These are phyloP conservation scores for Xyrichtys novacula DNA, from an alignment of 2,797 vertebrate species.

Conservation along the genomic window DNA sequence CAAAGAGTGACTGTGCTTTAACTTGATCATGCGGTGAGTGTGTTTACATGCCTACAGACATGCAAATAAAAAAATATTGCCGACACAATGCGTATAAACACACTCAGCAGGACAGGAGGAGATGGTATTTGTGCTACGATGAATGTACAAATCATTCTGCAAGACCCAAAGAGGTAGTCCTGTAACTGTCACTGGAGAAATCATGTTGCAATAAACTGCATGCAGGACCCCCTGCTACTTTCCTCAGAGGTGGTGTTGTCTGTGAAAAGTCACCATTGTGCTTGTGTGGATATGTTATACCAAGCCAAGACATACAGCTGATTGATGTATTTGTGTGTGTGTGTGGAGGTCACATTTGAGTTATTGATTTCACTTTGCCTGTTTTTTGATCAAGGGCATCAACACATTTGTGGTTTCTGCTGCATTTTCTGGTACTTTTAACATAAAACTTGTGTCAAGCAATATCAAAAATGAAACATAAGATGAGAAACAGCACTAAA, in stretches of 20 bases:
- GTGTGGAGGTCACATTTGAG: no score
- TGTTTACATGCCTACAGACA: conserved; percentile 36
- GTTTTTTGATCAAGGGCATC: no score
- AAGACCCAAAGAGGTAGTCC: conserved; percentile 31
- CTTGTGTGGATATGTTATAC: conserved; percentile 31
- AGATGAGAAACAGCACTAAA: no score
- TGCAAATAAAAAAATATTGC: neutral
- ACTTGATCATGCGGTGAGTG: conserved; percentile 20
- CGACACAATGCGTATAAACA: conserved; percentile 3
- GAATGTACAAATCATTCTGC: conserved; percentile 51
- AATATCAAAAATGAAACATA: no score
- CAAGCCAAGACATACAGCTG: conserved; percentile 8
- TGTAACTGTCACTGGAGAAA: conserved; percentile 55
- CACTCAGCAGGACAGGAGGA: conserved; percentile 25
- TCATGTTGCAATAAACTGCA: conserved; percentile 66
- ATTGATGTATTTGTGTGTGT: neutral
- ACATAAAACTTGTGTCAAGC: no score
- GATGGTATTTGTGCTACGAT: neutral
- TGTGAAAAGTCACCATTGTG: conserved; percentile 21
- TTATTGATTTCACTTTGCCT: no score
- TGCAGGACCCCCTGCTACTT: conserved; percentile 51
- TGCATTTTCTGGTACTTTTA: no score
- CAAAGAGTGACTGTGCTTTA: conserved; percentile 3
- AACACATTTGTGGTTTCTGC: no score
- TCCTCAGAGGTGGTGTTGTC: conserved; percentile 32